Evolutionary conservation across 1,140 invertebrate species (phyloP).

Genomic region (Macrocentrus cingulum): DNA sequence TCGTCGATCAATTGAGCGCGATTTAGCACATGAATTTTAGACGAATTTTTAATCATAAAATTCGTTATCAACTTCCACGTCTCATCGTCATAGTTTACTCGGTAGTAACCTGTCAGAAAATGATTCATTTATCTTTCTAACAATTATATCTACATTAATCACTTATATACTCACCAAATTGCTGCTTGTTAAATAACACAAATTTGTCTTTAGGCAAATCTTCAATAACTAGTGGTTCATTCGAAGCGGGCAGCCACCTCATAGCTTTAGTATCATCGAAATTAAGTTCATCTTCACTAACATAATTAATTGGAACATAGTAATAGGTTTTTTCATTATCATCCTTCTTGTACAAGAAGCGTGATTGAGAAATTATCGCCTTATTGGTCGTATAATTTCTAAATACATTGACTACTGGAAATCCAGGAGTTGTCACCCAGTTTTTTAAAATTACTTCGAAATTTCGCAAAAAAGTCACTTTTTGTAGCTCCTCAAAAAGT

Average conservation of each 20-base stretch:
- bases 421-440: constrained; percentile 81
- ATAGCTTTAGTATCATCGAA: constrained; percentile 56
- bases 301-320: constrained; percentile 63
- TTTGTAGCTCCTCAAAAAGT: constrained; percentile 62
- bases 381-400: constrained; percentile 62
- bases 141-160: too few species aligned
- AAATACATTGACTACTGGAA: constrained; percentile 76
- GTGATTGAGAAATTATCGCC: constrained; percentile 54
- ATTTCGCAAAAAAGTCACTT: constrained; percentile 55
- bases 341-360: constrained; percentile 44
- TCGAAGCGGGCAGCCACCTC: constrained; percentile 29
- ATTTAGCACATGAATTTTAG: constrained; percentile 67
- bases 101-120: constrained; percentile 63
- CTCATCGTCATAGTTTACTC: constrained; percentile 63
- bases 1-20: constrained; percentile 79
- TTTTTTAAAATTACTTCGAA: constrained; percentile 76
- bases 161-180: constrained; percentile 56
- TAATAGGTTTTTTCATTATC: constrained; percentile 46
- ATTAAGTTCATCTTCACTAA: constrained; percentile 45
- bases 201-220: constrained; percentile 49
- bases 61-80: constrained; percentile 62
- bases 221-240: not conserved
- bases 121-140: too few species aligned
- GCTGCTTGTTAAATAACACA: constrained; percentile 65
- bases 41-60: constrained; percentile 53